phyloP scores from a whole-genome alignment of 2,888 invertebrate species.

The Apodemia mormo region DNA sequence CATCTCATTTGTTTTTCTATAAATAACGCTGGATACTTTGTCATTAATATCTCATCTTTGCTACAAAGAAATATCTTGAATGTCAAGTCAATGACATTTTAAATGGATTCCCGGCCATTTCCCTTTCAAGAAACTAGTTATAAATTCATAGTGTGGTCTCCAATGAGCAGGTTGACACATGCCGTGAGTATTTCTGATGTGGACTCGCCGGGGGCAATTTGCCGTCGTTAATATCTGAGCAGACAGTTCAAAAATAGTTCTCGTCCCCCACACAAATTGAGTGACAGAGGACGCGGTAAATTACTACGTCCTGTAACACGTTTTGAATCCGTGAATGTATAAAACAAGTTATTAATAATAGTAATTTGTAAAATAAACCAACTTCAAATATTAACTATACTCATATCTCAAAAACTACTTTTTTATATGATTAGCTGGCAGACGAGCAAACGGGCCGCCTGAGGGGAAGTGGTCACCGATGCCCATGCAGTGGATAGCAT shows the following conservation, averaged over 20 bases:
- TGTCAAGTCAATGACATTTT: conserved; percentile 8
- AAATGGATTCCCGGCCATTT: background rate
- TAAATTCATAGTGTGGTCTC: conserved; percentile 7
- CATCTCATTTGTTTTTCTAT: background rate
- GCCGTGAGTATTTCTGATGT: conserved; percentile 44
- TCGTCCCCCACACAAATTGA: conserved; percentile 59
- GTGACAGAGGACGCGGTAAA: conserved; percentile 50
- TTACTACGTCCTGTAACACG: conserved; percentile 47
- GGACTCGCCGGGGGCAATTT: conserved; percentile 61
- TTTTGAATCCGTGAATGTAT: conserved; percentile 15
- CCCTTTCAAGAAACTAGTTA: conserved; percentile 2
- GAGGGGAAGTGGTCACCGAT: too few species aligned
- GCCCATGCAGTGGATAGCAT: too few species aligned
- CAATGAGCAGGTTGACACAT: conserved; percentile 12
- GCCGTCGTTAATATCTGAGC: conserved; percentile 56
- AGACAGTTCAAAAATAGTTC: conserved; percentile 59
- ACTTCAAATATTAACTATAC: too few species aligned
- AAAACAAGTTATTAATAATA: too few species aligned
- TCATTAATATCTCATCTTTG: background rate
- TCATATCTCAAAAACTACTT: too few species aligned
- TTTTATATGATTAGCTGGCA: too few species aligned
- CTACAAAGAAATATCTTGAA: background rate
- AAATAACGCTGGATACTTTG: background rate
- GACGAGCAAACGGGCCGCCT: too few species aligned
- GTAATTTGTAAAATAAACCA: too few species aligned